Evolutionary conservation across 1,140 invertebrate genomes (phyloP), one percentile per base, ranked within the genome.

Genomic region (Tenebrio molitor): DNA sequence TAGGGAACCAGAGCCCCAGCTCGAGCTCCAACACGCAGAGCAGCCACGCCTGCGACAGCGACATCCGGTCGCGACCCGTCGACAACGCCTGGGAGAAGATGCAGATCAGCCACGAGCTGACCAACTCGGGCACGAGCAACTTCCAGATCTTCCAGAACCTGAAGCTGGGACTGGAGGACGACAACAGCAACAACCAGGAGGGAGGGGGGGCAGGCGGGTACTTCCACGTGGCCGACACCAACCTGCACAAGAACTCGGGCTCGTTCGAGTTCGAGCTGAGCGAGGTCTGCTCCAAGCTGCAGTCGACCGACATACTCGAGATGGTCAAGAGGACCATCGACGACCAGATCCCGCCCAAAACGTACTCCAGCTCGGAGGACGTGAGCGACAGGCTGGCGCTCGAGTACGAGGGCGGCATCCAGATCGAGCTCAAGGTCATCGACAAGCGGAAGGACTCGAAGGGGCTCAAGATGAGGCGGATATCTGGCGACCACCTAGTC

Each of bases 401-500:
- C 62, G 91, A 93, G 82, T 94, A 94, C 81, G 93, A 92, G 0
- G 92, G 92, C 1, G 94, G 94, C 1, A 91, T 96, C 74, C 93
- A 96, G 82, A 95, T 96, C 46, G 94, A 96, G 81, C 81, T 97
- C 73, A 90, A 94, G 77, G 90, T 96, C 0, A 90, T 93, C 76
- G 91, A 89, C 19, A 91, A 91, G 71, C 87, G 86, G 50, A 89
- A 89, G 72, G 91, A 92, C 79, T 81, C 79, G 21, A 95, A 95
- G 76, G 93, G 95, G 4, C 88, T 97, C 69, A 96, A 96, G 80
- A 91, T 97, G 88, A 85, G 95, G 68, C 87, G 95, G 81, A 95
- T 97, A 73, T 96, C 95, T 0, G 96, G 96, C 1, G 95, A 97
- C 84, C 93, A 95, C 82, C 86, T 92, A 71, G 93, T 95, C 80